phyloP scores from a whole-genome alignment of 1,140 invertebrate genomes.

The Leptoteleia sp. region DNA sequence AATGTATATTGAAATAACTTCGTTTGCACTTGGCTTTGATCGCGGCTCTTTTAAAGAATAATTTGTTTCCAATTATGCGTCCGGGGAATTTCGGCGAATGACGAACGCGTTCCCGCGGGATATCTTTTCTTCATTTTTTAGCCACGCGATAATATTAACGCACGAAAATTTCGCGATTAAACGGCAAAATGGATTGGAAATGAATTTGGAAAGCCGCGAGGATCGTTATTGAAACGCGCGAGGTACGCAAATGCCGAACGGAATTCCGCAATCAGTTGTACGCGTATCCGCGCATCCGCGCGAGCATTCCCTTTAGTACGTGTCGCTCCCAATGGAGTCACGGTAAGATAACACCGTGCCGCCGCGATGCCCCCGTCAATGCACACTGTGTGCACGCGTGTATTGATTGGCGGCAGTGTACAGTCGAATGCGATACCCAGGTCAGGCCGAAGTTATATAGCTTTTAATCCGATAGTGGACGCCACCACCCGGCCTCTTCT shows the following conservation, averaged over 20 bases:
- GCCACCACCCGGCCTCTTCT: too few relatives aligned
- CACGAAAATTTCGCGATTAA: constrained; percentile 2
- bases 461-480: constrained; percentile 48
- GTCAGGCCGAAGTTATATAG: constrained; percentile 39
- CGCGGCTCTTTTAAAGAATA: constrained; percentile 22
- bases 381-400: constrained; percentile 27
- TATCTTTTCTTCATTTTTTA: too few relatives aligned
- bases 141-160: constrained; percentile 10
- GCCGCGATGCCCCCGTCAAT: constrained; percentile 44
- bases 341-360: constrained; percentile 64
- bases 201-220: constrained; percentile 16
- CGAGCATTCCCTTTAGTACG: constrained; percentile 44
- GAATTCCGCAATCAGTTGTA: constrained; percentile 68
- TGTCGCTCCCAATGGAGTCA: constrained; percentile 59
- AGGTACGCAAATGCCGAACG: constrained; percentile 35
- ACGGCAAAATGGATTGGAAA: constrained; percentile 13
- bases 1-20: constrained; percentile 46
- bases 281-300: constrained; percentile 44
- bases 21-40: constrained; percentile 40
- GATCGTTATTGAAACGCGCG: constrained; percentile 34
- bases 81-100: too few relatives aligned
- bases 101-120: too few relatives aligned
- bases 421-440: constrained; percentile 42
- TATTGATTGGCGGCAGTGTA: constrained; percentile 65
- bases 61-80: constrained; percentile 34